Evolutionary conservation across 1,140 invertebrate genomes (phyloP).

Genomic region (Pseudachorutes palmiensis): DNA sequence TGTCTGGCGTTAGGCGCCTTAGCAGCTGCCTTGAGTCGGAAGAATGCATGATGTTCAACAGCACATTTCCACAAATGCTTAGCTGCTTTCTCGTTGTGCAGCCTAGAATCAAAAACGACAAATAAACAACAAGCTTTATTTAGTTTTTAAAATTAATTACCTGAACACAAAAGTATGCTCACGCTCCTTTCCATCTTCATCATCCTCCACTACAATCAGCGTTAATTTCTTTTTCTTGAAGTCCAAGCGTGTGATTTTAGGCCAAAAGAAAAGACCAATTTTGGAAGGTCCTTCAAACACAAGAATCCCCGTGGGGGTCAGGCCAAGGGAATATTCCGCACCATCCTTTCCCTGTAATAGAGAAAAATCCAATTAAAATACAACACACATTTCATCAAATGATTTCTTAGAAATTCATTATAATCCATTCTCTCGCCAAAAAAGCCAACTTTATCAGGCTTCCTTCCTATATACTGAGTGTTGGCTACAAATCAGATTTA

Average conservation of each 20-base stretch:
- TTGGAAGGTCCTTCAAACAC: slow-evolving; percentile 92
- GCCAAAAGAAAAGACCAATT: slow-evolving; percentile 97
- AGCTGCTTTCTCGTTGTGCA: slow-evolving; percentile 93
- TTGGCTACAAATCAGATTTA: background rate
- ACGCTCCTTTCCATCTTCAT: slow-evolving; percentile 84
- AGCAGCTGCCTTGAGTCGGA: slow-evolving; percentile 79
- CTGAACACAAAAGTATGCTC: slow-evolving; percentile 87
- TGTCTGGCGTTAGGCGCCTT: slow-evolving; percentile 81
- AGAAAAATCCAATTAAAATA: slow-evolving; percentile 42
- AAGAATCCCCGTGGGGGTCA: slow-evolving; percentile 94
- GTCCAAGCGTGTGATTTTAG: slow-evolving; percentile 64
- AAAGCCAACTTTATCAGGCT: no score
- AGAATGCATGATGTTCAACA: slow-evolving; percentile 98
- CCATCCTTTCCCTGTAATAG: slow-evolving; percentile 77
- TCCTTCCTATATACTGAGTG: background rate
- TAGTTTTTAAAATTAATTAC: slow-evolving; percentile 38
- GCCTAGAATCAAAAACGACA: slow-evolving; percentile 45
- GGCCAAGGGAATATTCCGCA: slow-evolving; percentile 89
- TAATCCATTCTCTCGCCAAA: no score
- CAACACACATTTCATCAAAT: slow-evolving; percentile 38
- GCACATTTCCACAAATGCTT: slow-evolving; percentile 99
- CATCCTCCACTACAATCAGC: slow-evolving; percentile 90
- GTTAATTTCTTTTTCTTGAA: slow-evolving; percentile 95
- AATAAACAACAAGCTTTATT: slow-evolving; percentile 8
- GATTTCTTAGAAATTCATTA: background rate